Percentiles rank a stretch among this genome's conserved stretches.
These are phyloP conservation scores for Tachystola acroxantha DNA, from an alignment of 2,888 invertebrate species.

Conservation along the genomic window DNA sequence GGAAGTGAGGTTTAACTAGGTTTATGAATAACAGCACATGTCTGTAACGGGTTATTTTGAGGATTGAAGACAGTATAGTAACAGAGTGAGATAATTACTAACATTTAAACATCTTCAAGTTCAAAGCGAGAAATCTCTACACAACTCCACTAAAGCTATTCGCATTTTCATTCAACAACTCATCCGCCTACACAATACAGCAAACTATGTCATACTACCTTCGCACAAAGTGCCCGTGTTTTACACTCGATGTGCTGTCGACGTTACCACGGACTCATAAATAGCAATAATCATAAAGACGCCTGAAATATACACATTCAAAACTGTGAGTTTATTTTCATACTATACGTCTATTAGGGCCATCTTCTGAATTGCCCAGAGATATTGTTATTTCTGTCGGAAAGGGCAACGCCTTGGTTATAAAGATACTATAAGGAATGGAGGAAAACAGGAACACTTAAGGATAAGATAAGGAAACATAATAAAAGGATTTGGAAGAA, in stretches of 20 bases:
- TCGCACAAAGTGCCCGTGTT: neutral
- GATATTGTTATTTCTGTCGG: conserved; percentile 28
- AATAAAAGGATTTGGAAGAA: too few relatives aligned
- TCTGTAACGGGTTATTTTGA: too few relatives aligned
- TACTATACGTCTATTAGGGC: conserved; percentile 29
- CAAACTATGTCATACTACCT: neutral
- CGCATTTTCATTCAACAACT: neutral
- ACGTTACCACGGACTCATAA: conserved; percentile 16
- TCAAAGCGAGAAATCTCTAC: conserved; percentile 16
- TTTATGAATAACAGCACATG: too few relatives aligned
- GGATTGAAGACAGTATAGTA: too few relatives aligned
- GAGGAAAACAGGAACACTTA: too few relatives aligned
- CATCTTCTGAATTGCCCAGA: conserved; percentile 30
- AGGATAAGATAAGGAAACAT: too few relatives aligned
- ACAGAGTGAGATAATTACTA: too few relatives aligned
- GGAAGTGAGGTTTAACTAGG: too few relatives aligned
- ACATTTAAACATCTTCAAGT: too few relatives aligned
- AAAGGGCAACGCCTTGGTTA: conserved; percentile 24
- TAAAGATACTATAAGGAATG: too few relatives aligned
- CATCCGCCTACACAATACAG: neutral
- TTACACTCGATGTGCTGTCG: neutral
- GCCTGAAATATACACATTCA: conserved; percentile 15
- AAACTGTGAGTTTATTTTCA: conserved; percentile 24
- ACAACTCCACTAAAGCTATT: conserved; percentile 11
- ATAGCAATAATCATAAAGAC: conserved; percentile 25